These are phyloP conservation scores for Disparrhopalites patrizii DNA, from an alignment of 2,888 invertebrate genomes.

Conservation along the genomic window DNA sequence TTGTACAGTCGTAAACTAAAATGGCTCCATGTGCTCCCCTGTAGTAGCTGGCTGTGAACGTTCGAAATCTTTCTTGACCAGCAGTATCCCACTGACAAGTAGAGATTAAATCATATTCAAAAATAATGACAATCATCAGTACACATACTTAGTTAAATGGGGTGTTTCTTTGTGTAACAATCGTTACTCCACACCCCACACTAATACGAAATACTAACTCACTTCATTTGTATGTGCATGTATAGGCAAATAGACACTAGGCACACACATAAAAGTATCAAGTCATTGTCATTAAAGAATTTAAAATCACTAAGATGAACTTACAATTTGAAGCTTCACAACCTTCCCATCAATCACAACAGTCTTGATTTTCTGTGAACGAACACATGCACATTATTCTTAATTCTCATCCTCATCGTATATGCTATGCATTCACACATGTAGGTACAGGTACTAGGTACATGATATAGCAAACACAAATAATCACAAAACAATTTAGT, in stretches of 20 bases:
- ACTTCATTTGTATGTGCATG: too few relatives aligned
- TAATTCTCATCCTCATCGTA: too few relatives aligned
- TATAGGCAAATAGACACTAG: neutral
- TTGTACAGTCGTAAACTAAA: constrained; percentile 4
- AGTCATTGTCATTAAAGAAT: too few relatives aligned
- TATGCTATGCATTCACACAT: too few relatives aligned
- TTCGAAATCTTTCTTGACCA: constrained; percentile 3
- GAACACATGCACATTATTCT: too few relatives aligned
- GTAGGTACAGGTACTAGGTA: too few relatives aligned
- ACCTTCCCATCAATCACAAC: constrained; percentile 6
- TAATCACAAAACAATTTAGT: too few relatives aligned
- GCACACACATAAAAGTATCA: neutral
- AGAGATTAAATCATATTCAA: neutral
- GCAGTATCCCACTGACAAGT: constrained; percentile 5
- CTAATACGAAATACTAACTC: too few relatives aligned
- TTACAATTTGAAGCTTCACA: constrained; percentile 2
- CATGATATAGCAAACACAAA: too few relatives aligned
- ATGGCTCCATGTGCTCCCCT: neutral
- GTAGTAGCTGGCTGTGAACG: neutral
- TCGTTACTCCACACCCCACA: too few relatives aligned
- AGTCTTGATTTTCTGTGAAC: constrained; percentile 1
- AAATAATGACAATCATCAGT: neutral
- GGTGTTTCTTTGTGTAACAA: too few relatives aligned
- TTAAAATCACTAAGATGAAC: neutral
- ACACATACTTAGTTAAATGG: too few relatives aligned